Evolutionary conservation across 2,113 vertebrate species (phyloP).

Genomic region (Fregetta grallaria): DNA sequence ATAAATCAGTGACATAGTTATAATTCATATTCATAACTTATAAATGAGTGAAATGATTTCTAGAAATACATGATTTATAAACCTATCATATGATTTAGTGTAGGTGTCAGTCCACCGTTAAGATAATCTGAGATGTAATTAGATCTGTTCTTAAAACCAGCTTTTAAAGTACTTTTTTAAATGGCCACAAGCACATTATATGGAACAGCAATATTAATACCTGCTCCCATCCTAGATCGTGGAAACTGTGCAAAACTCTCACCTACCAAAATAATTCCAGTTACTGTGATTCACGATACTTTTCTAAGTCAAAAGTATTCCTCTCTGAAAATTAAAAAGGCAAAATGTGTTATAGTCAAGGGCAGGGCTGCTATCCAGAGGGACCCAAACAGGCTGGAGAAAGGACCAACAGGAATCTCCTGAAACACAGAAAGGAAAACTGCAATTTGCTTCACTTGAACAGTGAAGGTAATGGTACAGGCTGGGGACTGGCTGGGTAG

Average conservation of each 20-base stretch:
- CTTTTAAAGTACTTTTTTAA: not conserved
- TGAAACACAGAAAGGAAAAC: not conserved
- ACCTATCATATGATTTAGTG: not conserved
- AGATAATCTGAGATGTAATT: not conserved
- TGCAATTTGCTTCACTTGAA: not conserved
- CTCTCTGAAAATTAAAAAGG: not conserved
- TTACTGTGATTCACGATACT: not conserved
- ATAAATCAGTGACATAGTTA: constrained; percentile 3
- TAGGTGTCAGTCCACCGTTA: not conserved
- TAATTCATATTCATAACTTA: constrained; percentile 13
- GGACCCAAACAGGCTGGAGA: not conserved
- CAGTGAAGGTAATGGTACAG: not conserved
- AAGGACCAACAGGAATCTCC: not conserved
- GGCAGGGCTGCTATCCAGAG: not conserved
- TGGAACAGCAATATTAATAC: not conserved
- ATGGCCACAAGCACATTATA: not conserved
- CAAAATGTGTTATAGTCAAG: not conserved
- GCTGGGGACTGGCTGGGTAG: not conserved
- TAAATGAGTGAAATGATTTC: not conserved
- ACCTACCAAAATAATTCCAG: not conserved
- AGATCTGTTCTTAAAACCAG: not conserved
- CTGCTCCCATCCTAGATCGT: not conserved
- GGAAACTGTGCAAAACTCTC: not conserved
- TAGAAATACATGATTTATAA: constrained; percentile 28
- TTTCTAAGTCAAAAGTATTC: not conserved